Percentiles rank a stretch among this genome's conserved stretches.
phyloP scores from a whole-genome alignment of 1,140 invertebrate genomes.

The Limonius californicus region DNA sequence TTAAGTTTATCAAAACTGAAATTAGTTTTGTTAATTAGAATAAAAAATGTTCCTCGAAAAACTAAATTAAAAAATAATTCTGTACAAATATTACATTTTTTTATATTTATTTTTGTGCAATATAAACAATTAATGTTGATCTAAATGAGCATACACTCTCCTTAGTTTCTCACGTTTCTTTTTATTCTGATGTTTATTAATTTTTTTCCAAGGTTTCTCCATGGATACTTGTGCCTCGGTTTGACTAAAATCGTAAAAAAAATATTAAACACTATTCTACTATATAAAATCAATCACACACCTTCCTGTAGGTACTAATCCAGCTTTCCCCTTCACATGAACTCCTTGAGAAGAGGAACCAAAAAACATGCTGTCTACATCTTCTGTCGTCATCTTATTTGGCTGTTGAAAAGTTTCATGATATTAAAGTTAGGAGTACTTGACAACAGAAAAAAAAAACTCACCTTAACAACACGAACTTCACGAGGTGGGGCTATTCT shows the following conservation, averaged over 20 bases:
- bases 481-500: constrained; percentile 51
- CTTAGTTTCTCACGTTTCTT: constrained; percentile 86
- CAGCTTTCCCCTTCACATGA: constrained; percentile 49
- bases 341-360: constrained; percentile 41
- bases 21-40: too few species aligned
- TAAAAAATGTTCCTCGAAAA: too few species aligned
- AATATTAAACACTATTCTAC: not conserved
- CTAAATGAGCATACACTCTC: constrained; percentile 72
- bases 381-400: constrained; percentile 46
- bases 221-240: not conserved
- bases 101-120: too few species aligned
- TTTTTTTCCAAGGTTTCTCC: constrained; percentile 78
- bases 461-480: constrained; percentile 54
- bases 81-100: too few species aligned
- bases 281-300: not conserved
- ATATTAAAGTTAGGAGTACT: constrained; percentile 20
- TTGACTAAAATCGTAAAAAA: not conserved
- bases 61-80: too few species aligned
- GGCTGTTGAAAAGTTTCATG: too few species aligned
- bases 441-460: constrained; percentile 19
- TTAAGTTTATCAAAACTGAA: too few species aligned
- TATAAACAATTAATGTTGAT: constrained; percentile 69
- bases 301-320: not conserved
- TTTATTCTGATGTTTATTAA: constrained; percentile 72
- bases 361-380: constrained; percentile 61